These are phyloP conservation scores for Athene noctua DNA, from an alignment of 2,113 vertebrate species.

Conservation along the genomic window DNA sequence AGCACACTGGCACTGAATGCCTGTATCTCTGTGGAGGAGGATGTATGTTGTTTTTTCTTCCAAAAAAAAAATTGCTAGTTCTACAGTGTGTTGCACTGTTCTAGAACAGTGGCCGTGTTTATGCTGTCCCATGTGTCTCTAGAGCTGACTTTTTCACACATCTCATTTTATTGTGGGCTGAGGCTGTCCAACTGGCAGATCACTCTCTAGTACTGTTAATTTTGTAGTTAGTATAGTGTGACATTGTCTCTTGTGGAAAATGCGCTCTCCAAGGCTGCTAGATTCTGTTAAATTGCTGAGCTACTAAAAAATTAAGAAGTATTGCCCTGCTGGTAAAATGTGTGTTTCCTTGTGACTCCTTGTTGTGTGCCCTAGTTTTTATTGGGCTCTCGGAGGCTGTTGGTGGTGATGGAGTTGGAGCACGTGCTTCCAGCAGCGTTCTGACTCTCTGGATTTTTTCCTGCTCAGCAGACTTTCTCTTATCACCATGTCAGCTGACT, in stretches of 20 bases:
- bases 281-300: neutral
- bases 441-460: neutral
- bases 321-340: neutral
- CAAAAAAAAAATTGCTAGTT: neutral
- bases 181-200: neutral
- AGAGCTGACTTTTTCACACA: neutral
- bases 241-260: neutral
- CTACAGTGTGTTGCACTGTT: neutral
- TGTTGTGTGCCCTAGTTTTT: neutral
- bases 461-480: neutral
- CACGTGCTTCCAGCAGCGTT: neutral
- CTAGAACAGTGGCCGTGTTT: neutral
- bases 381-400: neutral
- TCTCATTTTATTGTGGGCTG: neutral
- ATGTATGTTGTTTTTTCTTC: neutral
- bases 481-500: neutral
- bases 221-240: neutral
- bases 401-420: neutral
- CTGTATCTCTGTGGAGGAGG: neutral
- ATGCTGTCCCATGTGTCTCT: neutral
- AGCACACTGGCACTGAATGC: accelerated
- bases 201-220: neutral
- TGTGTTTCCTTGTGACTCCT: neutral
- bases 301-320: neutral
- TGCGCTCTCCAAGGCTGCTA: neutral